A percentile compares a stretch with the other conserved stretches of the same genome.
Conservation (phyloP, 2,888 invertebrate genomes). For the Gryllus longicercus region DNA sequence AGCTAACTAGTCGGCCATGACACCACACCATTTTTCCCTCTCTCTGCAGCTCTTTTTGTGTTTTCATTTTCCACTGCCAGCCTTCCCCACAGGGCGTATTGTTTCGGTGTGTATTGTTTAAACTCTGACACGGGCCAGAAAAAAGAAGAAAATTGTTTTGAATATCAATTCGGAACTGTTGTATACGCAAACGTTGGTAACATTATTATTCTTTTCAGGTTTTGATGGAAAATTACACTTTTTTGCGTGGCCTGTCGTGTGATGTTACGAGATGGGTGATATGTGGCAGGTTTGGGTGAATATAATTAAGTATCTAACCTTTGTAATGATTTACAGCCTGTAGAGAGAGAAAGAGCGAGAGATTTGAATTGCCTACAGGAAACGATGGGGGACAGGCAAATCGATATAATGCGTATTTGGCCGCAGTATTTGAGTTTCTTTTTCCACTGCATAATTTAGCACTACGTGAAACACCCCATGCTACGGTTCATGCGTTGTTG, state of each 20-base stretch:
- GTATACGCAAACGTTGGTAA: constrained; percentile 17
- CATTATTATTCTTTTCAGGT: constrained; percentile 17
- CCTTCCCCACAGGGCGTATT: background rate
- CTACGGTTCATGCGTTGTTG: background rate
- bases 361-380: constrained; percentile 3
- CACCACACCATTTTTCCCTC: constrained; percentile 4
- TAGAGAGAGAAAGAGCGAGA: background rate
- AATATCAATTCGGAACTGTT: constrained; percentile 17
- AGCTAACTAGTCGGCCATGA: constrained; percentile 17
- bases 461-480: background rate
- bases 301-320: constrained; percentile 17
- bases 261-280: constrained; percentile 1
- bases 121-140: constrained; percentile 6
- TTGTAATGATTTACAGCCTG: constrained; percentile 17
- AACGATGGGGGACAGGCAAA: background rate
- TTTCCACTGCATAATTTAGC: background rate
- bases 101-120: background rate
- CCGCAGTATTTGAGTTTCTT: constrained; percentile 4
- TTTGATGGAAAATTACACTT: constrained; percentile 17
- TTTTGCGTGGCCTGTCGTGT: constrained; percentile 1
- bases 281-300: constrained; percentile 17
- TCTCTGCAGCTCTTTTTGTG: background rate
- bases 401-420: constrained; percentile 1
- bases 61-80: background rate
- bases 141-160: constrained; percentile 17